Conservation (phyloP, 2,888 invertebrate genomes). For the Dysmachus trigonus region DNA sequence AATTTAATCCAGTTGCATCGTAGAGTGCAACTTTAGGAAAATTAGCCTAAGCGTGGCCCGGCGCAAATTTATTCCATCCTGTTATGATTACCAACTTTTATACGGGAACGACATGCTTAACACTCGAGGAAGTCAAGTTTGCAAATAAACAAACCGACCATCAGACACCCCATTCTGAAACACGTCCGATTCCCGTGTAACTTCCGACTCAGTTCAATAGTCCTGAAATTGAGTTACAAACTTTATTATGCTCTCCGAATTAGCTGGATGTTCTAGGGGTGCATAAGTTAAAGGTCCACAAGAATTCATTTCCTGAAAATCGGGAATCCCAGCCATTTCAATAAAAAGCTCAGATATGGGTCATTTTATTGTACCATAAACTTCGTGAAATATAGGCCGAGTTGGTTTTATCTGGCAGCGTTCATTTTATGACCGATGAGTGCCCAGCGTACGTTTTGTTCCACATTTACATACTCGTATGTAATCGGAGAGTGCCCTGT, state of each 20-base stretch:
- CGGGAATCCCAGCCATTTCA: neutral
- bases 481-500: neutral
- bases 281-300: slow-evolving; percentile 12
- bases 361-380: slow-evolving; percentile 26
- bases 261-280: slow-evolving; percentile 1
- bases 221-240: slow-evolving; percentile 15
- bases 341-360: slow-evolving; percentile 17
- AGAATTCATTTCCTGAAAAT: slow-evolving; percentile 7
- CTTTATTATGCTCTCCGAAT: slow-evolving; percentile 18
- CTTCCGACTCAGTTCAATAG: neutral
- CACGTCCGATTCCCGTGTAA: neutral
- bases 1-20: neutral
- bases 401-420: slow-evolving; percentile 17
- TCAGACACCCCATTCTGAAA: neutral
- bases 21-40: neutral
- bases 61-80: slow-evolving; percentile 17
- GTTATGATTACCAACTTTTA: slow-evolving; percentile 20
- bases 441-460: neutral
- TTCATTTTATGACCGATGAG: neutral
- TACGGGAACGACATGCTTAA: neutral
- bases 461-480: neutral
- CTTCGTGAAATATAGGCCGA: neutral
- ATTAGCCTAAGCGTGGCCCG: neutral
- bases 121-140: slow-evolving; percentile 1
- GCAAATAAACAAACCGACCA: slow-evolving; percentile 9